These are phyloP conservation scores for Geodia barretti DNA, from an alignment of 37 sponge, comb jelly and placozoan species.

Conservation along the genomic window DNA sequence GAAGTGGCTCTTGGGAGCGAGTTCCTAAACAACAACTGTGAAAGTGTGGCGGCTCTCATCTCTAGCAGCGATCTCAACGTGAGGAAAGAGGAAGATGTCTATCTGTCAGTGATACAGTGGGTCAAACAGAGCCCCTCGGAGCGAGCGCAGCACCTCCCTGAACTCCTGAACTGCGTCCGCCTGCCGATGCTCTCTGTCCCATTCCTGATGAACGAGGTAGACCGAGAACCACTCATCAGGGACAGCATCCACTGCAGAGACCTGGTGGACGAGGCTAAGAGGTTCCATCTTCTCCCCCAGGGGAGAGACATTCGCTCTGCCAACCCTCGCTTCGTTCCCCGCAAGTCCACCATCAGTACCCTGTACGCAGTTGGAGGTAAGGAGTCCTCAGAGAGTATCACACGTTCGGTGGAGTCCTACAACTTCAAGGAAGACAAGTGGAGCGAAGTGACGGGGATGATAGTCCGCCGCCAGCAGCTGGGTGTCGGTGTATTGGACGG, in stretches of 20 bases:
- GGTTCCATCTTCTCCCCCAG: slow-evolving; percentile 81
- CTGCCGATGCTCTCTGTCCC: slow-evolving; percentile 80
- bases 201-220: slow-evolving; percentile 85
- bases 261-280: slow-evolving; percentile 93
- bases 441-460: slow-evolving; percentile 74
- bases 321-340: slow-evolving; percentile 67
- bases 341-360: slow-evolving; percentile 80
- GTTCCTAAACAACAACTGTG: slow-evolving; percentile 78
- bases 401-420: slow-evolving; percentile 81
- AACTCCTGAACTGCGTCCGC: slow-evolving; percentile 74
- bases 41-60: slow-evolving; percentile 73
- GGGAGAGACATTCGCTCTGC: slow-evolving; percentile 45
- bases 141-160: slow-evolving; percentile 66
- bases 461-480: slow-evolving; percentile 89
- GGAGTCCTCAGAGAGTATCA: slow-evolving; percentile 93
- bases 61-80: slow-evolving; percentile 81
- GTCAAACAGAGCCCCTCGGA: slow-evolving; percentile 72
- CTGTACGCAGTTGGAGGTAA: slow-evolving; percentile 93
- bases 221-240: slow-evolving; percentile 66
- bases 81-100: slow-evolving; percentile 86
- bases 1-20: slow-evolving; percentile 74
- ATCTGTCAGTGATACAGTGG: slow-evolving; percentile 85
- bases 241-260: slow-evolving; percentile 76
- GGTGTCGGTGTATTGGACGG: slow-evolving; percentile 85
- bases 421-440: slow-evolving; percentile 70